These are phyloP conservation scores for Macaria liturata DNA, from an alignment of 2,888 invertebrate genomes.

Conservation along the genomic window DNA sequence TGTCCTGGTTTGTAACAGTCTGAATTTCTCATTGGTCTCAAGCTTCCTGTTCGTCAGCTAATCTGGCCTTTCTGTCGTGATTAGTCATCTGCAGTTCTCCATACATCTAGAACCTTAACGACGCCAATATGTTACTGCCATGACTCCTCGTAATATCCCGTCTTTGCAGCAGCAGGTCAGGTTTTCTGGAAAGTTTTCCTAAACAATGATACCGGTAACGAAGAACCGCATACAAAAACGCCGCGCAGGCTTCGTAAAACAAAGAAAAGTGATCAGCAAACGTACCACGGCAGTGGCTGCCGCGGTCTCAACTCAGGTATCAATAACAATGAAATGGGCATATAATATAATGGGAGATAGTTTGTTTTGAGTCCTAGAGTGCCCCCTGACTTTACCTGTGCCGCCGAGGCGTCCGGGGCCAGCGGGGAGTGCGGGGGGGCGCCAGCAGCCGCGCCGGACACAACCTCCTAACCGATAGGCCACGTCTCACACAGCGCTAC, in stretches of 20 bases:
- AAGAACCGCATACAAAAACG: conserved; percentile 59
- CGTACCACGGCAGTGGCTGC: conserved; percentile 39
- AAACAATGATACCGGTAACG: conserved; percentile 65
- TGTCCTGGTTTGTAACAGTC: too few species aligned
- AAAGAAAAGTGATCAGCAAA: conserved; percentile 38
- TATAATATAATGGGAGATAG: conserved; percentile 60
- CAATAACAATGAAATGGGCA: conserved; percentile 49
- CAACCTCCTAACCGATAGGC: conserved; percentile 74
- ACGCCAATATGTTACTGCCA: too few species aligned
- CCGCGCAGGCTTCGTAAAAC: conserved; percentile 40
- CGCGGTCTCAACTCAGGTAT: conserved; percentile 44
- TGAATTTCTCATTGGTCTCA: too few species aligned
- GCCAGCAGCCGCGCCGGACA: conserved; percentile 46
- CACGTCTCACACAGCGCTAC: conserved; percentile 79
- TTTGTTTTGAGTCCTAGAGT: conserved; percentile 71
- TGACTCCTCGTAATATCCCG: too few species aligned
- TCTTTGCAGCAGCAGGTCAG: too few species aligned
- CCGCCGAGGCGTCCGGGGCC: conserved; percentile 42
- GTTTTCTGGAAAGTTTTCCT: conserved; percentile 24
- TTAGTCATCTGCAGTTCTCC: too few species aligned
- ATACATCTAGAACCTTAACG: too few species aligned
- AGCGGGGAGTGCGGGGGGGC: conserved; percentile 36
- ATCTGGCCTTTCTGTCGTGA: too few species aligned
- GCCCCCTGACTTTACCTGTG: conserved; percentile 77
- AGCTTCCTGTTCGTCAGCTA: too few species aligned